Conservation (phyloP, 2,888 invertebrate genomes). For the Heteromyza rotundicornis region DNA sequence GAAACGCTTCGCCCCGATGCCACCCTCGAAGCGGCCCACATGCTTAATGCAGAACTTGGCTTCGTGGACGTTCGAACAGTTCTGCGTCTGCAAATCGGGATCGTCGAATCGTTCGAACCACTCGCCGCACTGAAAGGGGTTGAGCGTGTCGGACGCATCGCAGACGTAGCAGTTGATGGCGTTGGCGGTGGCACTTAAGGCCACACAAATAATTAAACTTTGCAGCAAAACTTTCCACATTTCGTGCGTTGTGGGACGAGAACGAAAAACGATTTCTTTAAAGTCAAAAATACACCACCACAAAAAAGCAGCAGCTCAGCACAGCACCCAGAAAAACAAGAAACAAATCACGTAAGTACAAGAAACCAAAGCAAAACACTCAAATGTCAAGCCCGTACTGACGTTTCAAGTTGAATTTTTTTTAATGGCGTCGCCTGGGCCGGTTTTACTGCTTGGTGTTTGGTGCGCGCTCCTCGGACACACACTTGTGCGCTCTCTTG, state of each 20-base stretch:
- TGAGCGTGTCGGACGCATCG: constrained; percentile 77
- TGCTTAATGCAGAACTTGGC: constrained; percentile 93
- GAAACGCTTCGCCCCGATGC: constrained; percentile 85
- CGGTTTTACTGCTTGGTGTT: constrained; percentile 21
- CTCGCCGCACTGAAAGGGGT: constrained; percentile 85
- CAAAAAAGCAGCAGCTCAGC: constrained; percentile 9
- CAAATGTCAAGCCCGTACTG: constrained; percentile 56
- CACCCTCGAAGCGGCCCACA: constrained; percentile 89
- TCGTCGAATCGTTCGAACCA: constrained; percentile 71
- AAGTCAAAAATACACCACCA: not conserved
- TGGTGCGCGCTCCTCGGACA: too few relatives aligned
- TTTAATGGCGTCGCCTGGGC: constrained; percentile 33
- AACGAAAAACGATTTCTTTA: not conserved
- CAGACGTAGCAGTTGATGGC: constrained; percentile 88
- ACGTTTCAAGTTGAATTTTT: constrained; percentile 38
- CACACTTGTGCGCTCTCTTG: not conserved
- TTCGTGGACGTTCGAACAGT: constrained; percentile 81
- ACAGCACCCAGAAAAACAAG: constrained; percentile 11
- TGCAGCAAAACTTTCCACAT: constrained; percentile 32
- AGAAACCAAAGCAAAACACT: constrained; percentile 39
- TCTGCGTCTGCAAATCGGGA: constrained; percentile 70
- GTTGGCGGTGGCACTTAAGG: constrained; percentile 58
- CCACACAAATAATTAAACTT: constrained; percentile 26
- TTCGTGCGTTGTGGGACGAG: constrained; percentile 13
- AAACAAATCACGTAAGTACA: constrained; percentile 3